A percentile compares a stretch with the other conserved stretches of the same genome.
Conservation (phyloP, 2,113 vertebrate species). For the Willisornis vidua region DNA sequence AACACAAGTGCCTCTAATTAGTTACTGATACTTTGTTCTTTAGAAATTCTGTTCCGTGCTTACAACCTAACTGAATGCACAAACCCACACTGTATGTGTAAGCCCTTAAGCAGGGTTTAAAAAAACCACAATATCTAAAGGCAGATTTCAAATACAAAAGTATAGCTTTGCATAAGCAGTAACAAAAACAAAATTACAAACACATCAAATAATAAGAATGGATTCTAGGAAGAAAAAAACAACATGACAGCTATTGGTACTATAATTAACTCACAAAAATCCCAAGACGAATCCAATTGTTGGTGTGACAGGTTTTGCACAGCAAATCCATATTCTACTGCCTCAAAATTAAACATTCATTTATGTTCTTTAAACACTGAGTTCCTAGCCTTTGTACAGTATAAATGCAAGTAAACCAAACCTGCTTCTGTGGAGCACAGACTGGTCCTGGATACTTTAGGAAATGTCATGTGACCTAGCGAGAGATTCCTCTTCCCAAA, state of each 20-base stretch:
- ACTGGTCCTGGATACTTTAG: not conserved
- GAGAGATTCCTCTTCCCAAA: not conserved
- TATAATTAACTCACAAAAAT: not conserved
- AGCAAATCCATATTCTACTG: not conserved
- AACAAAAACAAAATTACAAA: not conserved
- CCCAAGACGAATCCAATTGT: not conserved
- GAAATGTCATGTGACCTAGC: not conserved
- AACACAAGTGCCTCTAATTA: not conserved
- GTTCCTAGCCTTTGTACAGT: not conserved
- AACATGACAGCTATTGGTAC: not conserved
- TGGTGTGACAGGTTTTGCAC: not conserved
- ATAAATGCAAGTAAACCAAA: not conserved
- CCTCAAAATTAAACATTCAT: not conserved
- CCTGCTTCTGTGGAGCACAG: not conserved
- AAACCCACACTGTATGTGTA: not conserved
- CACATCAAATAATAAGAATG: not conserved
- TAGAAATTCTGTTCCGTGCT: not conserved
- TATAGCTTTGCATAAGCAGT: not conserved
- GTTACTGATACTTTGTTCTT: not conserved
- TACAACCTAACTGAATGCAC: not conserved
- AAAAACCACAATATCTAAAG: not conserved
- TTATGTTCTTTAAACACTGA: not conserved
- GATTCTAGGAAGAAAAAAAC: not conserved
- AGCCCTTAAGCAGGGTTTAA: not conserved
- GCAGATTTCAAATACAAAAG: slow-evolving; percentile 21